A percentile compares a stretch with the other conserved stretches of the same genome.
Evolutionary conservation across 2,113 vertebrate species (phyloP).

Genomic region (Cyrtonyx montezumae): DNA sequence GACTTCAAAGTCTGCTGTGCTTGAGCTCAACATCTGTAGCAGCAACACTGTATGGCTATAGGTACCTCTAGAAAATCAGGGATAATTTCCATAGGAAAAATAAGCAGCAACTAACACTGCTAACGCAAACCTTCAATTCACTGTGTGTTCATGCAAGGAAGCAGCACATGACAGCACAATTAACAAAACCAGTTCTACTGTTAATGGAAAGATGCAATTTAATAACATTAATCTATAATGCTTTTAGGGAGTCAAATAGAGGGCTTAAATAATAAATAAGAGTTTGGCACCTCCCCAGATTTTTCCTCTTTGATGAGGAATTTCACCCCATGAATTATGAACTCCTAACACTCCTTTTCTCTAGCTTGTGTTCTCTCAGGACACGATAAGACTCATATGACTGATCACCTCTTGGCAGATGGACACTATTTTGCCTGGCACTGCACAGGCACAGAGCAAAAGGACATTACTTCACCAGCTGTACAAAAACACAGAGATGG

Average conservation of each 20-base stretch:
- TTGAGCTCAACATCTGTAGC: background rate
- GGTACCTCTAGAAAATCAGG: background rate
- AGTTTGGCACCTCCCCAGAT: background rate
- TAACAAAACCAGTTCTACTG: background rate
- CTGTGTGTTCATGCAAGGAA: constrained; percentile 21
- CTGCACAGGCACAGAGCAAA: background rate
- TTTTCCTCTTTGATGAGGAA: background rate
- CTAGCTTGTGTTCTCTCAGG: background rate
- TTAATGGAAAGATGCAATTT: constrained; percentile 19
- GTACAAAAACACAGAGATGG: constrained; percentile 2
- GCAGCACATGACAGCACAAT: constrained; percentile 18
- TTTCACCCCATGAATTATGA: background rate
- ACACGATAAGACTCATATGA: background rate
- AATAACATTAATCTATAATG: background rate
- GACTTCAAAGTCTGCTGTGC: background rate
- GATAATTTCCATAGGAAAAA: background rate
- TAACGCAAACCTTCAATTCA: constrained; percentile 21
- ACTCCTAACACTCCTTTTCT: background rate
- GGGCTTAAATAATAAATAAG: background rate
- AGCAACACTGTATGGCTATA: background rate
- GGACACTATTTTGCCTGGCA: background rate
- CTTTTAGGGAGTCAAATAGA: background rate
- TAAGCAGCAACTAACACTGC: background rate
- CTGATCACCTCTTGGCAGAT: background rate
- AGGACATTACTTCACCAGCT: constrained; percentile 3